phyloP scores from a whole-genome alignment of 2,113 vertebrate species.

The Pipa parva region DNA sequence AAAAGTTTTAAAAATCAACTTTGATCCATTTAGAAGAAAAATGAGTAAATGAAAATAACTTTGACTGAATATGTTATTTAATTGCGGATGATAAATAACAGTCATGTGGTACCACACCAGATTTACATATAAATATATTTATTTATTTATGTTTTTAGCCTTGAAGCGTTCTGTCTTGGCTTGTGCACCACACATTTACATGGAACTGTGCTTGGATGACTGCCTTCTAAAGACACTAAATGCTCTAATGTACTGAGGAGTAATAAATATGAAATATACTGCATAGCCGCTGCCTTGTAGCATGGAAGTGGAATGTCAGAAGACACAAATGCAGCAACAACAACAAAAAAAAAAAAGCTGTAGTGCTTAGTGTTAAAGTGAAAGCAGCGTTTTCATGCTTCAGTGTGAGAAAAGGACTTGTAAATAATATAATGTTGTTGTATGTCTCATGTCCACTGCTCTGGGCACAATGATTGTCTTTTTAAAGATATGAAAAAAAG shows the following conservation, averaged over 20 bases:
- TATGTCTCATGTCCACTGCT: too few relatives aligned
- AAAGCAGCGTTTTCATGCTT: neutral
- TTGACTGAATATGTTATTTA: slow-evolving; percentile 33
- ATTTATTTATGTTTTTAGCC: slow-evolving; percentile 47
- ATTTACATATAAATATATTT: slow-evolving; percentile 50
- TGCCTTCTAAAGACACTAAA: slow-evolving; percentile 60
- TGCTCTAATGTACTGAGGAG: slow-evolving; percentile 60
- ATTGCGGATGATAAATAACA: slow-evolving; percentile 48
- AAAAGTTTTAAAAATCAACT: neutral
- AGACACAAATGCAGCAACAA: slow-evolving; percentile 16
- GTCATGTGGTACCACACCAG: slow-evolving; percentile 52
- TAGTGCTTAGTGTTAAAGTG: neutral
- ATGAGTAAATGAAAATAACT: too few relatives aligned
- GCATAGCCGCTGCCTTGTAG: slow-evolving; percentile 34
- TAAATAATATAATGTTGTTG: too few relatives aligned
- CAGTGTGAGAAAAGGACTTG: too few relatives aligned
- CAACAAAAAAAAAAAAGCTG: slow-evolving; percentile 12
- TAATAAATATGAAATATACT: slow-evolving; percentile 58
- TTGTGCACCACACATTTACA: slow-evolving; percentile 50
- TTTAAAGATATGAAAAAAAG: too few relatives aligned
- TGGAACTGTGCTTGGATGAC: slow-evolving; percentile 52
- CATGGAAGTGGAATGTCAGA: slow-evolving; percentile 41
- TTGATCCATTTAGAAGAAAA: neutral
- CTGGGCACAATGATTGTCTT: too few relatives aligned
- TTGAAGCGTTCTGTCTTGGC: slow-evolving; percentile 54